Percentiles rank a stretch among this genome's conserved stretches.
phyloP scores from a whole-genome alignment of 1,140 invertebrate genomes.

The Caenorhabditis remanei region DNA sequence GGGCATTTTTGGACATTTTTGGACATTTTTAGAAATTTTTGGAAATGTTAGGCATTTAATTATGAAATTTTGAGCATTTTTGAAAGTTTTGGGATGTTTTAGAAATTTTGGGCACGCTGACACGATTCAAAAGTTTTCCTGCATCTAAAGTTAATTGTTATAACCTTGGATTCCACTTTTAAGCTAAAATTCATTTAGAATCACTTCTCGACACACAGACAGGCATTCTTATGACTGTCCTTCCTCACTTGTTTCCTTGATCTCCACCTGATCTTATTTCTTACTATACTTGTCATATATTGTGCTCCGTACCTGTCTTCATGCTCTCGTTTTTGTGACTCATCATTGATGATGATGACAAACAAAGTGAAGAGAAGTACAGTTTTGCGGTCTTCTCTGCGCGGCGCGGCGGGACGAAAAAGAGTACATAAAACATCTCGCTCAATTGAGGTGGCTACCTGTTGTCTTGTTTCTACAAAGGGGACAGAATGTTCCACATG shows the following conservation, averaged over 20 bases:
- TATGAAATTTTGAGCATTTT: too few species aligned
- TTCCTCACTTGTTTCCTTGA: not conserved
- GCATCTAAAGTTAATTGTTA: too few species aligned
- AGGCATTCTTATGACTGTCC: too few species aligned
- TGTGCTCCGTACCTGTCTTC: not conserved
- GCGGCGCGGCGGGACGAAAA: not conserved
- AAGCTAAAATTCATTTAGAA: too few species aligned
- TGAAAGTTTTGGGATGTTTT: too few species aligned
- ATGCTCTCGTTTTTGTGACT: slow-evolving; percentile 5
- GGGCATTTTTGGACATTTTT: too few species aligned
- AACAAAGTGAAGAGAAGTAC: not conserved
- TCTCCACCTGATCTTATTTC: not conserved
- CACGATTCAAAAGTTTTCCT: too few species aligned
- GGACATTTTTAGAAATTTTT: too few species aligned
- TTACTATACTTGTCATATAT: not conserved
- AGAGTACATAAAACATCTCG: slow-evolving; percentile 13
- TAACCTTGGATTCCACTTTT: too few species aligned
- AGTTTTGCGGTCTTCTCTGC: not conserved
- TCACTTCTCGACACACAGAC: not conserved
- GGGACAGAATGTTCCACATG: slow-evolving; percentile 3
- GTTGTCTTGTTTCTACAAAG: not conserved
- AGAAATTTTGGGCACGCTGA: too few species aligned
- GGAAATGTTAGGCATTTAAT: too few species aligned
- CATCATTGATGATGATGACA: slow-evolving; percentile 27
- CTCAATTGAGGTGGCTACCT: not conserved